Conservation (phyloP, 2,113 vertebrate genomes). For the Callopanchax toddi region DNA sequence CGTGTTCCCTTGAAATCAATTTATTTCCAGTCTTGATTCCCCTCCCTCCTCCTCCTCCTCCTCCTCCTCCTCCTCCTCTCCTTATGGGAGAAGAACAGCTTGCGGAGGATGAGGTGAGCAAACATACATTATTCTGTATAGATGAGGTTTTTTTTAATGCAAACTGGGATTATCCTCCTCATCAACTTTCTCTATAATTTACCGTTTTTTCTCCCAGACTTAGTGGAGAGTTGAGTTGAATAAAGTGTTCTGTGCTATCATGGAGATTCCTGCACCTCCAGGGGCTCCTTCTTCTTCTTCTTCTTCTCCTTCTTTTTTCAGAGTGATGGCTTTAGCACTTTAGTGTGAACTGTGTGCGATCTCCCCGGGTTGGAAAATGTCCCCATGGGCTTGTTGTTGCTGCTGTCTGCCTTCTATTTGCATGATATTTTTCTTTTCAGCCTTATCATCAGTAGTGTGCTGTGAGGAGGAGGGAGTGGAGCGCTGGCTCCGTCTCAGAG, state of each 20-base stretch:
- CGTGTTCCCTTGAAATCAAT: constrained; percentile 65
- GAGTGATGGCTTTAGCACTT: constrained; percentile 75
- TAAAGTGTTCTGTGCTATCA: constrained; percentile 66
- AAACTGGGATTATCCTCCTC: constrained; percentile 62
- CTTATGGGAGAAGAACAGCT: constrained; percentile 33
- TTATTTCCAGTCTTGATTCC: constrained; percentile 38
- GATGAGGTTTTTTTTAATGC: constrained; percentile 46
- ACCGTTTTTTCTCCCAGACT: constrained; percentile 55
- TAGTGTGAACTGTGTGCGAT: constrained; percentile 73
- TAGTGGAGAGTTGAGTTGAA: constrained; percentile 62
- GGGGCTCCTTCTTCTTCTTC: constrained; percentile 48
- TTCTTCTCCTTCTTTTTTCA: constrained; percentile 28
- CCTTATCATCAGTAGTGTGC: constrained; percentile 77
- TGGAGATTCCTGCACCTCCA: constrained; percentile 58
- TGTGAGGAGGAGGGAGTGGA: constrained; percentile 72
- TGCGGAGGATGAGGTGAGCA: constrained; percentile 38
- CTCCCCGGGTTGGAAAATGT: constrained; percentile 66
- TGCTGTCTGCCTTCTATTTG: constrained; percentile 79
- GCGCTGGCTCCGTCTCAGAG: constrained; percentile 77
- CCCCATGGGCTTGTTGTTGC: constrained; percentile 79
- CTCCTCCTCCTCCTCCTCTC: constrained; percentile 21
- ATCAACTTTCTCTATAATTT: constrained; percentile 63
- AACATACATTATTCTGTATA: constrained; percentile 37
- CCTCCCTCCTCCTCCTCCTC: constrained; percentile 25
- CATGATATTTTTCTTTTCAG: constrained; percentile 79